Evolutionary conservation across 2,888 invertebrate species (phyloP), one percentile per base, ranked within the genome.

Genomic region (Synergus laeviventris): DNA sequence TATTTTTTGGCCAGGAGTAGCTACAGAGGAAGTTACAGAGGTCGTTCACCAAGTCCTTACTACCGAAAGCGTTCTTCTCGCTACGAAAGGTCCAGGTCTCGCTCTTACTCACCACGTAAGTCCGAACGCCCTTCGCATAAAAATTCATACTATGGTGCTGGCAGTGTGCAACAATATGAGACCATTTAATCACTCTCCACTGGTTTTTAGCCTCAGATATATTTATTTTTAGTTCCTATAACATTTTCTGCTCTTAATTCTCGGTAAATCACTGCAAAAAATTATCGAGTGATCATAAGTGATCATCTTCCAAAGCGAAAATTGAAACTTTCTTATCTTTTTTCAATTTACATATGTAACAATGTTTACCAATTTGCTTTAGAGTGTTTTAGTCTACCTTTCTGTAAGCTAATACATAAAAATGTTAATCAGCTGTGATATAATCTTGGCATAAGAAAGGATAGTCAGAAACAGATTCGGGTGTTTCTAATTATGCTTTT

Each of bases 81-180:
- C 86, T 94, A 95, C 90, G 95, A 95, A 84, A 93, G 95, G 78
- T 95, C 96, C 82, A 94, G 96, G 86, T 96, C 94, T 77, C 92
- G 94, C 77, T 94, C 96, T 81, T 95, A 95, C 91, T 95, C 95
- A 86, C 96, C 96, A 91, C 95, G 95, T 96, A 94, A 95, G 95
- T 95, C 88, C 82, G 81, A 84, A 81, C 85, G 84, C 83, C 82
- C 83, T 76, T 81, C 80, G 78, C 78, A 82, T 82, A 83, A 79
- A 79, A 82, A 83, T 84, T 84, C 81, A 78, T 77, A 75, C 77
- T 81, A 82, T 80, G 82, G 87, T 85, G 84, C 86, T 84, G 86
- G 83, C 85, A 85, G 87, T 86, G 84, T 85, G 87, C 86, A 86
- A 84, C 79, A 82, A 86, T 86, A 85, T 87, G 86, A 83, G 76